Evolutionary conservation across 2,113 vertebrate species (phyloP).

Genomic region (Melanocharis versteri): DNA sequence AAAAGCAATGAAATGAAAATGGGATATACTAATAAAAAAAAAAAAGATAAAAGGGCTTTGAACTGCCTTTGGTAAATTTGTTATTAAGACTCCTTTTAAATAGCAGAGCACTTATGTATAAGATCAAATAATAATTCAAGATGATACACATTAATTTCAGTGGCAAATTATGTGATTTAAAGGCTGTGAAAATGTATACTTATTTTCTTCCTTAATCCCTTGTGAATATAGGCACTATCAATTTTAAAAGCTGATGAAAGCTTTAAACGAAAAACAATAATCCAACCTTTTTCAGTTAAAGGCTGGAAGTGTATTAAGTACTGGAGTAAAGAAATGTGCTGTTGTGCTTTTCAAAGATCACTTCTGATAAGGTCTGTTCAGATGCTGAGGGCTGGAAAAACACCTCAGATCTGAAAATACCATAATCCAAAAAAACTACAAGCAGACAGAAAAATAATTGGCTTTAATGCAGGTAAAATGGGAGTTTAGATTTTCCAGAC

Average conservation of each 20-base stretch:
- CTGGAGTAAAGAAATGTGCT: not conserved
- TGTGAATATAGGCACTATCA: constrained; percentile 30
- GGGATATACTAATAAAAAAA: constrained; percentile 64
- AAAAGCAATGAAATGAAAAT: constrained; percentile 70
- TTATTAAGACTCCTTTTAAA: constrained; percentile 59
- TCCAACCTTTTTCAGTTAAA: constrained; percentile 56
- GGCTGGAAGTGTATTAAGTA: constrained; percentile 14
- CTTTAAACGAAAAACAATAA: constrained; percentile 54
- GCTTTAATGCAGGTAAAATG: not conserved
- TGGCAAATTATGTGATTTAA: constrained; percentile 53
- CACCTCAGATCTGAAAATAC: not conserved
- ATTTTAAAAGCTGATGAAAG: constrained; percentile 48
- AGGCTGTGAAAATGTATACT: constrained; percentile 34
- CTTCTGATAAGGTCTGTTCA: not conserved
- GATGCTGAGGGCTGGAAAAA: not conserved
- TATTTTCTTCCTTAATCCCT: constrained; percentile 49
- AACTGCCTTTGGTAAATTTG: constrained; percentile 55
- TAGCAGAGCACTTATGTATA: constrained; percentile 35
- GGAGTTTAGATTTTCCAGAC: not conserved
- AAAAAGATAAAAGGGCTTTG: constrained; percentile 48
- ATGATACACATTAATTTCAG: constrained; percentile 51
- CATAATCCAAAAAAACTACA: not conserved
- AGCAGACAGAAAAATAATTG: not conserved
- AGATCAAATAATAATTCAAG: constrained; percentile 65
- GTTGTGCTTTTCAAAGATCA: not conserved